These are phyloP conservation scores for Meteorus sp. DNA, from an alignment of 1,140 invertebrate genomes.

Conservation along the genomic window DNA sequence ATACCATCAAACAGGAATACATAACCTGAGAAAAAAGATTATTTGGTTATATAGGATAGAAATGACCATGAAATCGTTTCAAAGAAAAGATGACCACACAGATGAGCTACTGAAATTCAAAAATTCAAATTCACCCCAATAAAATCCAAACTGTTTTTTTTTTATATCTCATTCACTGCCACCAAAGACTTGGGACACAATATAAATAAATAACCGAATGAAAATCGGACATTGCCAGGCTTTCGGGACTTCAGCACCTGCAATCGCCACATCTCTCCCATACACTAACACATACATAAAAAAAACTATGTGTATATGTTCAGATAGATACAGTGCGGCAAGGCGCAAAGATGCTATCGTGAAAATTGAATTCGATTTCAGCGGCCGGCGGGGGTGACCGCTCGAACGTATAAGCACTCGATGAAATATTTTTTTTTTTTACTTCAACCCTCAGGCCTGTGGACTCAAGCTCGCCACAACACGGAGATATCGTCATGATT, in stretches of 20 bases:
- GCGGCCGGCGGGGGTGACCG: constrained; percentile 46
- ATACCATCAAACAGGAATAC: too few species aligned
- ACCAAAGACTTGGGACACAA: too few species aligned
- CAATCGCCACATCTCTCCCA: too few species aligned
- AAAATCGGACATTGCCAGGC: constrained; percentile 12
- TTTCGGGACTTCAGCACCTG: constrained; percentile 14
- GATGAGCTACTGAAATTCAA: too few species aligned
- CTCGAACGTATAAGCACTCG: constrained; percentile 59
- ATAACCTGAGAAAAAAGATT: too few species aligned
- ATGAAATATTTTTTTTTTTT: constrained; percentile 59
- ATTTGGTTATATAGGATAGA: too few species aligned
- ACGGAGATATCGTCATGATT: constrained; percentile 24
- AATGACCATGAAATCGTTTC: too few species aligned
- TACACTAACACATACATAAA: not conserved
- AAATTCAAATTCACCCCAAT: too few species aligned
- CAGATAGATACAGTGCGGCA: constrained; percentile 22
- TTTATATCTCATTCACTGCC: too few species aligned
- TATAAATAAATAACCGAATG: not conserved
- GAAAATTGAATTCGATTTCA: constrained; percentile 58
- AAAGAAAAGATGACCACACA: too few species aligned
- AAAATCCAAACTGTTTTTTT: too few species aligned
- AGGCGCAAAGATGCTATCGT: constrained; percentile 55
- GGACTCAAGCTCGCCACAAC: constrained; percentile 42
- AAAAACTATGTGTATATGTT: not conserved
- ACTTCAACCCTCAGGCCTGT: constrained; percentile 28